Percentiles rank a stretch among this genome's conserved stretches.
Conservation (phyloP, 2,797 vertebrate species). For the Oryzias sinensis region DNA sequence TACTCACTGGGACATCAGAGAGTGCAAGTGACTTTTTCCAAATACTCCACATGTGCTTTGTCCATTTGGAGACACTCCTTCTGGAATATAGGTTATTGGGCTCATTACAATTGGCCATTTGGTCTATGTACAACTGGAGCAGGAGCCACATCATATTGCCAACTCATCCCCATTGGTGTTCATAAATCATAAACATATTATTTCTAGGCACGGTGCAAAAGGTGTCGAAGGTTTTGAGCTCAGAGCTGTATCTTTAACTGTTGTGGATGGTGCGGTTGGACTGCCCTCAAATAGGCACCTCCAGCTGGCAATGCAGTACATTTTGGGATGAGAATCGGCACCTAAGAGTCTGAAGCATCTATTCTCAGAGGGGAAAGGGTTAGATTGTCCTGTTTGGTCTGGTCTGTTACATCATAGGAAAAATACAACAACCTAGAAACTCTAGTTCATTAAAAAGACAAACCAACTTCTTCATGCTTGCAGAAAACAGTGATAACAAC, state of each 20-base stretch:
- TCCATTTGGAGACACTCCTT: background rate
- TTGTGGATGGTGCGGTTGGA: background rate
- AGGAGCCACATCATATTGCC: background rate
- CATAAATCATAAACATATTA: background rate
- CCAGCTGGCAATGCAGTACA: background rate
- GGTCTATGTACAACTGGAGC: background rate
- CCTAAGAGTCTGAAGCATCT: background rate
- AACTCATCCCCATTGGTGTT: background rate
- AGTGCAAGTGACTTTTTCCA: background rate
- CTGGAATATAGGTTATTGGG: background rate
- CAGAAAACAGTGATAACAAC: too few relatives aligned
- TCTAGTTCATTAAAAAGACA: too few relatives aligned
- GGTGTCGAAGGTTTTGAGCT: background rate
- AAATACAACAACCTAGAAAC: too few relatives aligned
- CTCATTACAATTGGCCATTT: background rate
- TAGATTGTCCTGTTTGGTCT: background rate
- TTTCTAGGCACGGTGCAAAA: background rate
- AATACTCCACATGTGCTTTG: background rate
- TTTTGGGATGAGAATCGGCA: background rate
- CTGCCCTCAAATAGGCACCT: background rate
- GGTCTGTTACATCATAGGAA: background rate
- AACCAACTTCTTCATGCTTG: too few relatives aligned
- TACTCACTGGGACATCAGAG: background rate
- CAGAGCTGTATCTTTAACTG: background rate
- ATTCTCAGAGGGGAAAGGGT: background rate